phyloP scores from a whole-genome alignment of 2,888 invertebrate genomes.

The Helleia helle region DNA sequence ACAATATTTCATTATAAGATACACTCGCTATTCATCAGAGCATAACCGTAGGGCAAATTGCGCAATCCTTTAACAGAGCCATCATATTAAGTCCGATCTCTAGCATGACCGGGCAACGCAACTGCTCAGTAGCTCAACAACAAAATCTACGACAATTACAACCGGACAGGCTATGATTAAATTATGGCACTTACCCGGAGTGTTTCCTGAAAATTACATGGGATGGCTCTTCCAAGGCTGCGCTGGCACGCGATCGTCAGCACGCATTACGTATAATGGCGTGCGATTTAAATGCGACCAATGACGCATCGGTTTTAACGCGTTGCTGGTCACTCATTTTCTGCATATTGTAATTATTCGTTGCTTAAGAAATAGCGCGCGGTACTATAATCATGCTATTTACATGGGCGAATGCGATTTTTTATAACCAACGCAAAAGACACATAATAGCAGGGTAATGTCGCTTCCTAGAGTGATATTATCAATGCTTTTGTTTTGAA shows the following conservation, averaged over 20 bases:
- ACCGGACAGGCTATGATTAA: conserved; percentile 67
- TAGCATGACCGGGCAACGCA: conserved; percentile 32
- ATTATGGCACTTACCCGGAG: conserved; percentile 66
- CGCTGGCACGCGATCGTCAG: conserved; percentile 57
- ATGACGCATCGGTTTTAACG: conserved; percentile 69
- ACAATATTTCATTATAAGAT: conserved; percentile 2
- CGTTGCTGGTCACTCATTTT: conserved; percentile 43
- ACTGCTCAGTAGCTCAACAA: conserved; percentile 53
- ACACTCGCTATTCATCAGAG: neutral
- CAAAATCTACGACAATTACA: conserved; percentile 65
- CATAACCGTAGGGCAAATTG: conserved; percentile 19
- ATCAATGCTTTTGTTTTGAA: neutral
- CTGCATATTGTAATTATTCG: conserved; percentile 35
- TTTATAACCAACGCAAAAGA: conserved; percentile 5
- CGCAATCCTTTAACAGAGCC: conserved; percentile 27
- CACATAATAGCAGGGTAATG: conserved; percentile 1
- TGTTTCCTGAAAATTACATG: conserved; percentile 73
- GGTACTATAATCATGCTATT: conserved; percentile 25
- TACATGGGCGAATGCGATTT: neutral
- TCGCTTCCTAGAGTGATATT: conserved; percentile 1
- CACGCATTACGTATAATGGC: conserved; percentile 60
- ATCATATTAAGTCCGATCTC: conserved; percentile 25
- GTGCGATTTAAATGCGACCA: conserved; percentile 54
- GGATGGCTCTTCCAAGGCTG: conserved; percentile 69
- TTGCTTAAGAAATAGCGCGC: conserved; percentile 30